Base-by-base conservation (phyloP, 2,113 vertebrate genomes). In the Phalacrocorax aristotelis region DNA sequence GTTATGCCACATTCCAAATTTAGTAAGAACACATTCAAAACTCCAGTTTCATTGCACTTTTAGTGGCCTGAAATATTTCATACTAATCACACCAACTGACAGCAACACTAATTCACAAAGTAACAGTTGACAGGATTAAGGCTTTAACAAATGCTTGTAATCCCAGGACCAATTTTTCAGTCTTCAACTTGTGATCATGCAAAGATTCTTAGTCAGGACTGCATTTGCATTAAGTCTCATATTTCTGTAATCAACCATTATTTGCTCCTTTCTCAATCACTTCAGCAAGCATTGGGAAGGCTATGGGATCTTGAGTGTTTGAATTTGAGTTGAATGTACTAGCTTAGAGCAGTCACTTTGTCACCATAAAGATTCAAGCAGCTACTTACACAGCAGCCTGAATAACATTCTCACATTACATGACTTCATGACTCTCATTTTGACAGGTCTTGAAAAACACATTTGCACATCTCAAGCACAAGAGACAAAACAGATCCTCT, bases 361-460 rank as follows among this genome's bases (percentile, higher is more conserved):
- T 60, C 48, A 87, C 32, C 29, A 25, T 36, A 46, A 90, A 87
- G 64, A 87, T 58, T 66, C 42, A n/a, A 83, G 42, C 12, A 90
- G 68, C 17, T 86, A 69, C 71, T 86, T 62, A 54, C 22, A 42
- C 32, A 91, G 72, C 51, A 92, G 52, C 60, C 93, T 91, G 74
- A 81, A 62, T 66, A 95, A 71, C 83, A 72, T 34, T 72, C 70
- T 93, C 82, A 49, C 40, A 78, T 71, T 81, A 87, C 60, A 44
- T 4, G 26, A 93, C 77, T 78, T 76, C 48, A 25, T 34, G 21
- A 84, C 78, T 96, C 72, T 55, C 34, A 36, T 87, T 94, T 61
- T 96, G 91, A 93, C 91, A 95, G 66, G 87, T 93, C 91, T 90
- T 85, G 40, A 92, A 93, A 92, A 75, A 46, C 40, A 78, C 60